These are phyloP conservation scores for Latrodectus geometricus DNA, from an alignment of 1,140 invertebrate genomes.

Conservation along the genomic window DNA sequence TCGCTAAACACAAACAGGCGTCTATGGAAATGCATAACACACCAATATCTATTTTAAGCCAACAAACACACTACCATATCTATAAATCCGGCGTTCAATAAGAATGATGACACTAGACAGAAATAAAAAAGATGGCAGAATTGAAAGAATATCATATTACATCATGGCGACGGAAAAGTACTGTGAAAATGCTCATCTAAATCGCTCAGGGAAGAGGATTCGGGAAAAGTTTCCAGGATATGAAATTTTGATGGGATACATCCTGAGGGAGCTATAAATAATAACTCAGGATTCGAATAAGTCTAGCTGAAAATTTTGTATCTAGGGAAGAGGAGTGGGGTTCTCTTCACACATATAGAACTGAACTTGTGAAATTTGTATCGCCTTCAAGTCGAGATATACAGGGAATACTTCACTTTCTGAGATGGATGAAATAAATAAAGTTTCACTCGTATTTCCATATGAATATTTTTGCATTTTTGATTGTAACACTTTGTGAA, in stretches of 20 bases:
- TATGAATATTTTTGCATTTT: too few species aligned
- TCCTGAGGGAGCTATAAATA: not conserved
- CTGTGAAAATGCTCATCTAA: not conserved
- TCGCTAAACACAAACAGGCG: too few species aligned
- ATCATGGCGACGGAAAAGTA: not conserved
- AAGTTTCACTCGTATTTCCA: too few species aligned
- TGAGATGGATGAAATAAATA: too few species aligned
- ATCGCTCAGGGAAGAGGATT: not conserved
- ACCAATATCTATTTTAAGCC: too few species aligned
- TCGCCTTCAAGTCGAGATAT: too few species aligned
- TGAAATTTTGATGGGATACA: not conserved
- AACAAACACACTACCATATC: not conserved
- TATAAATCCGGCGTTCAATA: not conserved
- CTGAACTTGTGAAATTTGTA: too few species aligned
- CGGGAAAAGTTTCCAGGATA: not conserved
- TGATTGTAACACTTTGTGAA: too few species aligned
- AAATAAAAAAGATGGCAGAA: not conserved
- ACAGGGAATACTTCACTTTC: too few species aligned
- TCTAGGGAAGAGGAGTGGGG: too few species aligned
- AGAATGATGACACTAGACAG: not conserved
- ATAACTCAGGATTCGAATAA: not conserved
- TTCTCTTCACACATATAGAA: too few species aligned
- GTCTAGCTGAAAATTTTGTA: not conserved
- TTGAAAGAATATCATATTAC: not conserved
- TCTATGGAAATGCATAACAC: too few species aligned